A percentile compares a stretch with the other conserved stretches of the same genome.
These are phyloP conservation scores for Hydropotes inermis DNA, from an alignment of 2,113 vertebrate species.

Conservation along the genomic window DNA sequence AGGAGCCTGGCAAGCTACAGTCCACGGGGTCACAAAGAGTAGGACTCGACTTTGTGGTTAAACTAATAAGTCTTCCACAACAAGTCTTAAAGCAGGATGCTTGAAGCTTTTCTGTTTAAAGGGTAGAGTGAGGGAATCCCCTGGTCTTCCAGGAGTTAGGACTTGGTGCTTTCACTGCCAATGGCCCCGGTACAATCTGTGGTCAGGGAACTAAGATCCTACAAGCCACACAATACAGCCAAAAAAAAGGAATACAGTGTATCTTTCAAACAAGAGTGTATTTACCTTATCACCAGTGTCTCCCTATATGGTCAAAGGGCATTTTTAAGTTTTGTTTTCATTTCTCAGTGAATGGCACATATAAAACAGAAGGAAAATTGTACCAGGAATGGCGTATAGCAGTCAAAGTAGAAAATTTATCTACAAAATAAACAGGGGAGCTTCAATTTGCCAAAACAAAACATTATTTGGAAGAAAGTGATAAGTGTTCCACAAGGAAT, in stretches of 20 bases:
- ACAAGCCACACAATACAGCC: neutral
- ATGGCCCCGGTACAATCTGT: neutral
- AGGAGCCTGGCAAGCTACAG: neutral
- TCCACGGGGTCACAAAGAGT: neutral
- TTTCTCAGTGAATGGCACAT: neutral
- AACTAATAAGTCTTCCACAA: neutral
- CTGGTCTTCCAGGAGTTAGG: neutral
- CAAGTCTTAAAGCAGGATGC: neutral
- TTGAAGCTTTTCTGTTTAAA: conserved; percentile 5
- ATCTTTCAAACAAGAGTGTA: neutral
- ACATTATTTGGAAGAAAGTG: neutral
- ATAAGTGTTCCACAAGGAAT: neutral
- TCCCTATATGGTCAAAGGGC: neutral
- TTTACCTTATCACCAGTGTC: neutral
- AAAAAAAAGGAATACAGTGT: neutral
- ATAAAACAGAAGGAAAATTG: conserved; percentile 7
- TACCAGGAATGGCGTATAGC: neutral
- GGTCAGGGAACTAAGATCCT: neutral
- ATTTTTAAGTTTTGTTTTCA: neutral
- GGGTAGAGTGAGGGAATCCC: neutral
- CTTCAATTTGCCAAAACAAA: neutral
- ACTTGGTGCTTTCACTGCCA: neutral
- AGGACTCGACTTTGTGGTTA: neutral
- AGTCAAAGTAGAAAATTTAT: neutral
- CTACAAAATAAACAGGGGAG: neutral